phyloP scores from a whole-genome alignment of 2,797 vertebrate genomes.

The Squalus acanthias region DNA sequence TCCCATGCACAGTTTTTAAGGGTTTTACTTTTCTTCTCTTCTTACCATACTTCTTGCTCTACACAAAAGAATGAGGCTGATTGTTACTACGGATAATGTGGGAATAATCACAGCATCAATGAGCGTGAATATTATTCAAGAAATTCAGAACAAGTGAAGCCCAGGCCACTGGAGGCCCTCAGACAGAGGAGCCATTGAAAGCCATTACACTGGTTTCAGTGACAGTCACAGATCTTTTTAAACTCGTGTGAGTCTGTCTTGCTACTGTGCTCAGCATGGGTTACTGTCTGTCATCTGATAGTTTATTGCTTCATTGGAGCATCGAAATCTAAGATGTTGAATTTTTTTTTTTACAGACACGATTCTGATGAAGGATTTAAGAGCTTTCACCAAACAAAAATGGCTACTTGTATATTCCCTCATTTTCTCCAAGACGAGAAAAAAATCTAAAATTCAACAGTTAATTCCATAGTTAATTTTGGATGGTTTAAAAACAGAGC shows the following conservation, averaged over 20 bases:
- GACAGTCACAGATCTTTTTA: neutral
- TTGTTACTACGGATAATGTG: neutral
- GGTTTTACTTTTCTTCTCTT: neutral
- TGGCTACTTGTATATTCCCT: no score
- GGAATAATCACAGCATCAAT: slow-evolving; percentile 18
- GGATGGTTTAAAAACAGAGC: neutral
- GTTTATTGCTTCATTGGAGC: neutral
- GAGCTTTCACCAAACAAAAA: neutral
- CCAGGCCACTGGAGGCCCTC: neutral
- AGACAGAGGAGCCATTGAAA: neutral
- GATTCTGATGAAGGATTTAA: slow-evolving; percentile 8
- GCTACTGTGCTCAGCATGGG: neutral
- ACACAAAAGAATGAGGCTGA: neutral
- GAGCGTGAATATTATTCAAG: slow-evolving; percentile 1
- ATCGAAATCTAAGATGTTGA: neutral
- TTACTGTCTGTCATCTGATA: neutral
- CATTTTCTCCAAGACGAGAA: neutral
- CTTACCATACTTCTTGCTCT: neutral
- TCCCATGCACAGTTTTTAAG: neutral
- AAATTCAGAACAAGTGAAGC: neutral
- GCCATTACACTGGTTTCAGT: neutral
- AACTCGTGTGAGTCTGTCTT: neutral
- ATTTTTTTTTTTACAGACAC: neutral
- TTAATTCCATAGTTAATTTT: neutral
- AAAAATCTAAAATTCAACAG: neutral